These are phyloP conservation scores for Siniperca scherzeri DNA, from an alignment of 2,797 vertebrate species.

Conservation along the genomic window DNA sequence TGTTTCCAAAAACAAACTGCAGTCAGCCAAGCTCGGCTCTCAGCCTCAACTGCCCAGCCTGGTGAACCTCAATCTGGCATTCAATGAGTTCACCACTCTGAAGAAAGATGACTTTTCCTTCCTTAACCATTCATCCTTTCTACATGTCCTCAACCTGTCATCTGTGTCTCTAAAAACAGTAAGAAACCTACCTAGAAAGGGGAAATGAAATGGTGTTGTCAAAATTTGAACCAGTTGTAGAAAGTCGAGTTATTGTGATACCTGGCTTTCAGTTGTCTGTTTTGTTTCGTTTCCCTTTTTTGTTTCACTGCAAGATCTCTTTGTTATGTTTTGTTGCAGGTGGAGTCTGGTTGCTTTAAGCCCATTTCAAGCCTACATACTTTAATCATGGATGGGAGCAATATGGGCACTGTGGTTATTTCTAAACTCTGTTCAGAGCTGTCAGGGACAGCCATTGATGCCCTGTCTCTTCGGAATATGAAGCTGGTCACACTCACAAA, in stretches of 20 bases:
- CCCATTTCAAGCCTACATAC: slow-evolving; percentile 84
- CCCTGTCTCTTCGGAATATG: slow-evolving; percentile 85
- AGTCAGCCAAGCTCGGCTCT: slow-evolving; percentile 87
- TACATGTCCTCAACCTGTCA: slow-evolving; percentile 89
- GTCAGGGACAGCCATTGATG: slow-evolving; percentile 84
- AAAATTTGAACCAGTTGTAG: background rate
- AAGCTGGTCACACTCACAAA: slow-evolving; percentile 79
- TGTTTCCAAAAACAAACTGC: slow-evolving; percentile 89
- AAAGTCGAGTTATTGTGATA: background rate
- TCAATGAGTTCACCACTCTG: slow-evolving; percentile 86
- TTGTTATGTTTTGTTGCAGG: slow-evolving; percentile 80
- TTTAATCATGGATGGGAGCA: slow-evolving; percentile 87
- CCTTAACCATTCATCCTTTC: slow-evolving; percentile 84
- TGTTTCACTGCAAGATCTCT: slow-evolving; percentile 1
- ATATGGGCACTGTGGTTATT: slow-evolving; percentile 68
- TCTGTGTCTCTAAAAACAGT: slow-evolving; percentile 89
- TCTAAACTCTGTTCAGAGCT: slow-evolving; percentile 87
- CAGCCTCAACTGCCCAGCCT: slow-evolving; percentile 88
- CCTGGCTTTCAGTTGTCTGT: slow-evolving; percentile 36
- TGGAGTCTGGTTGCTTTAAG: slow-evolving; percentile 88
- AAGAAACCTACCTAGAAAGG: slow-evolving; percentile 62
- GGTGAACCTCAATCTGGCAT: slow-evolving; percentile 83
- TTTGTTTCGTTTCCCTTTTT: slow-evolving; percentile 52
- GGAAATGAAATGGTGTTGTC: slow-evolving; percentile 56
- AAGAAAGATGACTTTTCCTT: slow-evolving; percentile 88